These are phyloP conservation scores for Venturia canescens DNA, from an alignment of 1,140 invertebrate genomes.

Conservation along the genomic window DNA sequence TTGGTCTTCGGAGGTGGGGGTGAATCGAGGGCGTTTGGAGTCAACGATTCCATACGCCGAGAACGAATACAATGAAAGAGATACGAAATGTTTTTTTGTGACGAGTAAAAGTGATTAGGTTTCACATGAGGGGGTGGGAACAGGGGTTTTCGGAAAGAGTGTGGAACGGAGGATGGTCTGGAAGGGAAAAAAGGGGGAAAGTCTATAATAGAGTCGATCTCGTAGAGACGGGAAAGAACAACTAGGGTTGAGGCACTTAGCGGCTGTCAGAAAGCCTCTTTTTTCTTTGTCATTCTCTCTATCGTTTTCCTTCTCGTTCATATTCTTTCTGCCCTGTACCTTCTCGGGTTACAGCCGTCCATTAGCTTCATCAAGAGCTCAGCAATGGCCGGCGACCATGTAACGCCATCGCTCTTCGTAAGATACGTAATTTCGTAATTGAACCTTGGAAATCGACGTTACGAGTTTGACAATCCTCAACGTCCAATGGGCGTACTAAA, in stretches of 20 bases:
- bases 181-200: constrained; percentile 7
- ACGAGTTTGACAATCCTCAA: no score
- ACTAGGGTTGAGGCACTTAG: constrained; percentile 71
- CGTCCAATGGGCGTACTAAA: no score
- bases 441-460: constrained; percentile 50
- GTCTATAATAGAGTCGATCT: constrained; percentile 18
- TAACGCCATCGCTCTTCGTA: constrained; percentile 58
- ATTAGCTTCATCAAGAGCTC: constrained; percentile 75
- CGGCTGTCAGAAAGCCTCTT: constrained; percentile 71
- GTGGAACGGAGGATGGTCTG: constrained; percentile 11
- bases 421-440: constrained; percentile 71
- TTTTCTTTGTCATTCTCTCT: constrained; percentile 62
- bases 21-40: constrained; percentile 40
- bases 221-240: constrained; percentile 46
- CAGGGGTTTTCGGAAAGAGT: constrained; percentile 47
- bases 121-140: constrained; percentile 65
- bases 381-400: constrained; percentile 69
- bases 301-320: not conserved
- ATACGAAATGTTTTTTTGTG: constrained; percentile 68
- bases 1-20: constrained; percentile 43
- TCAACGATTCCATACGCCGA: not conserved
- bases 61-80: constrained; percentile 30
- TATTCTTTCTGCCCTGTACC: constrained; percentile 60
- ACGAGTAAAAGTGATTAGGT: constrained; percentile 70
- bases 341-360: constrained; percentile 74